A percentile compares a stretch with the other conserved stretches of the same genome.
These are phyloP conservation scores for Dermochelys coriacea DNA, from an alignment of 2,797 vertebrate genomes.

Conservation along the genomic window DNA sequence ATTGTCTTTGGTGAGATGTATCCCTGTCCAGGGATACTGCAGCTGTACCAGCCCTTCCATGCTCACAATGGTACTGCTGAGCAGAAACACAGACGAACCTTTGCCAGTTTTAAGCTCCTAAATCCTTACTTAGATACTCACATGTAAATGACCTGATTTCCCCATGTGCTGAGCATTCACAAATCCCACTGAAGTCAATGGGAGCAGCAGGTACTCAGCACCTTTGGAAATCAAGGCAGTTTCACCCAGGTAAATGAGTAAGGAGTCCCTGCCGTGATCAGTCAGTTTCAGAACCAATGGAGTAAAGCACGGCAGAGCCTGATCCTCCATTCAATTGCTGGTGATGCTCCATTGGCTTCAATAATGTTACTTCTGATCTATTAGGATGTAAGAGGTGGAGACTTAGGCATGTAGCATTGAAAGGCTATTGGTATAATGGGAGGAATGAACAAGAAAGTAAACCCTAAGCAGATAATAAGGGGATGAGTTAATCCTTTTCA, in stretches of 20 bases:
- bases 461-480: not conserved
- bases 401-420: not conserved
- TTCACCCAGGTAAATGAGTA: not conserved
- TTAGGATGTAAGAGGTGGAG: not conserved
- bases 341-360: not conserved
- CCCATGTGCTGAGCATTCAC: not conserved
- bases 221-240: not conserved
- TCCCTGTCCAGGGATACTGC: not conserved
- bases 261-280: not conserved
- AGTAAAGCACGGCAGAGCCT: not conserved
- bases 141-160: not conserved
- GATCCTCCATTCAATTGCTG: not conserved
- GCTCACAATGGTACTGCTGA: rapidly evolving
- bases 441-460: not conserved
- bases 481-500: not conserved
- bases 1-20: not conserved
- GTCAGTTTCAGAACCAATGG: not conserved
- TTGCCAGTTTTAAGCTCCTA: not conserved
- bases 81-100: not conserved
- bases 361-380: not conserved
- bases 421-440: not conserved
- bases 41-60: not conserved
- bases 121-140: not conserved
- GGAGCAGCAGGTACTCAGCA: not conserved
- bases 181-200: not conserved